Evolutionary conservation across 2,113 vertebrate species (phyloP).

Genomic region (Micromys minutus): DNA sequence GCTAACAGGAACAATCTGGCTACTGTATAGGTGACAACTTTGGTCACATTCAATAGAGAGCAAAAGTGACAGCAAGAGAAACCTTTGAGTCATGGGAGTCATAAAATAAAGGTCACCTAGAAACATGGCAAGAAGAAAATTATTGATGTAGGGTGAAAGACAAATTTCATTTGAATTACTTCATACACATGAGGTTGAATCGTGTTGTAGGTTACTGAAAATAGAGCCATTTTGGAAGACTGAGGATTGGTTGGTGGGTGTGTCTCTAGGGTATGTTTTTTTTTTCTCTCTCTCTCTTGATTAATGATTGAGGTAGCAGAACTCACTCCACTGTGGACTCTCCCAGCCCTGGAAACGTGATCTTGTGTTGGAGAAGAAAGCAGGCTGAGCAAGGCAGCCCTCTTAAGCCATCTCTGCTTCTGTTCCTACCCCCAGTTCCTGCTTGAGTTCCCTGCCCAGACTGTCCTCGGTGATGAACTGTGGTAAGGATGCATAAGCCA

Average conservation of each 20-base stretch:
- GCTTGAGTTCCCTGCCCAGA: background rate
- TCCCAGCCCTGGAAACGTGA: background rate
- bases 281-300: background rate
- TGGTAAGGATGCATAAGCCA: background rate
- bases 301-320: background rate
- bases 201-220: background rate
- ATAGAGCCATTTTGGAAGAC: background rate
- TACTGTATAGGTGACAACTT: background rate
- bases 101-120: background rate
- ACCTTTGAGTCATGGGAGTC: background rate
- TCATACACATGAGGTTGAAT: background rate
- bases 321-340: background rate
- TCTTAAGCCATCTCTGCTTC: background rate
- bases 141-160: background rate
- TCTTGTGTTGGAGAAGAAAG: background rate
- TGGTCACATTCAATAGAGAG: background rate
- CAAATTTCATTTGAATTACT: background rate
- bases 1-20: background rate
- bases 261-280: background rate
- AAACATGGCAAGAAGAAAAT: background rate
- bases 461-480: background rate
- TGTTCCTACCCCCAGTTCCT: background rate
- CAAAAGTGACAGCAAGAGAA: constrained; percentile 32
- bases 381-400: background rate
- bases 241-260: background rate